These are phyloP conservation scores for Notiomystis cincta DNA, from an alignment of 2,113 vertebrate genomes.

Conservation along the genomic window DNA sequence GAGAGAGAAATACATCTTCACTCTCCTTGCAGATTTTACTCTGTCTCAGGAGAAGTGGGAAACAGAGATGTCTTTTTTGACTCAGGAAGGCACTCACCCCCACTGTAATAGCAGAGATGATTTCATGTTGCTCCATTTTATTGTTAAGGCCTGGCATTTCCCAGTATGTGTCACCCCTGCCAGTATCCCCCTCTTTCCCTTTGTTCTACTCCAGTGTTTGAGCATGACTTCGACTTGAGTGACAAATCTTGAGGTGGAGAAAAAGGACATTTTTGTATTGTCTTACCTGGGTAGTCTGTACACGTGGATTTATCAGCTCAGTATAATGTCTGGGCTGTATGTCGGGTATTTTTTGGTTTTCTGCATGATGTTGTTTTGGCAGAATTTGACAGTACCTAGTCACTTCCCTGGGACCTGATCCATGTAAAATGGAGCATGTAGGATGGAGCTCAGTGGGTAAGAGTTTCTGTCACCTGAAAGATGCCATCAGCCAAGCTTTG, in stretches of 20 bases:
- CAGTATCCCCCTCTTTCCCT: neutral
- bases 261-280: neutral
- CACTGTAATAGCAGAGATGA: neutral
- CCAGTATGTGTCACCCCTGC: neutral
- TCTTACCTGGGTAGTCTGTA: neutral
- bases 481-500: neutral
- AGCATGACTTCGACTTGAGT: neutral
- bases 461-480: neutral
- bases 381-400: neutral
- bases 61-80: neutral
- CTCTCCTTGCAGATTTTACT: neutral
- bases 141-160: slow-evolving; percentile 43
- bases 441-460: neutral
- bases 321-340: neutral
- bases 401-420: neutral
- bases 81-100: slow-evolving; percentile 10
- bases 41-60: neutral
- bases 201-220: neutral
- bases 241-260: neutral
- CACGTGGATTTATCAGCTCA: neutral
- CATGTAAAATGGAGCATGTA: neutral
- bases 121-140: slow-evolving; percentile 2
- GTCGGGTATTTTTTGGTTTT: neutral
- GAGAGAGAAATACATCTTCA: neutral
- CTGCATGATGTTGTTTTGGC: neutral